A percentile compares a stretch with the other conserved stretches of the same genome.
phyloP scores from a whole-genome alignment of 2,113 vertebrate genomes.

The Edolisoma coerulescens region DNA sequence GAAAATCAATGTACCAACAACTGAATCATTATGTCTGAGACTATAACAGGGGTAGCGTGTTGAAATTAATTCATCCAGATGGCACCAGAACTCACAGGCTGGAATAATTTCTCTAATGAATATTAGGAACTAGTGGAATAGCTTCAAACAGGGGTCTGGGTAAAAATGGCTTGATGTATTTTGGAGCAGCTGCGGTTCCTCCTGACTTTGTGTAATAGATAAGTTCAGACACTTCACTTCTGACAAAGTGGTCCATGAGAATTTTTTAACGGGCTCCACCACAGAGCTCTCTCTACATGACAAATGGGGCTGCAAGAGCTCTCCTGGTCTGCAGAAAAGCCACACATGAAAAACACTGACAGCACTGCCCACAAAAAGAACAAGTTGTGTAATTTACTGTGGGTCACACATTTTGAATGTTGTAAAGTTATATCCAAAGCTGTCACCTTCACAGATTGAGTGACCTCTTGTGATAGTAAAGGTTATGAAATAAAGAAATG shows the following conservation, averaged over 20 bases:
- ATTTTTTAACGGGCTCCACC: neutral
- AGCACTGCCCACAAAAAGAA: neutral
- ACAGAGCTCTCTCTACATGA: neutral
- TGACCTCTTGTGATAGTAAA: neutral
- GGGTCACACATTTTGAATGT: neutral
- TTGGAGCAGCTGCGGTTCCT: neutral
- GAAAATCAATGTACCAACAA: neutral
- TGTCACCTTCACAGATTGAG: slow-evolving; percentile 23
- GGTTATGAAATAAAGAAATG: slow-evolving; percentile 22
- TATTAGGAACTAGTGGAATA: neutral
- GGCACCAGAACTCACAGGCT: neutral
- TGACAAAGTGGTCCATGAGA: neutral
- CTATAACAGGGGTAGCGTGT: neutral
- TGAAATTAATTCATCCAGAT: neutral
- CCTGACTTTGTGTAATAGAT: neutral
- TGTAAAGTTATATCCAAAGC: neutral
- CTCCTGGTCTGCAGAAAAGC: neutral
- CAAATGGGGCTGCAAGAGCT: neutral
- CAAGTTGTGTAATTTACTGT: neutral
- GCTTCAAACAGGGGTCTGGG: neutral
- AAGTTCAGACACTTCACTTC: neutral
- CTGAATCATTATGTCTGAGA: neutral
- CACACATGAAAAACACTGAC: slow-evolving; percentile 20
- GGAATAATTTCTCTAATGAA: neutral
- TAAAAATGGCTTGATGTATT: neutral